Base-by-base conservation (phyloP, 2,888 invertebrate species). In the Omphaloscelis lunosa region DNA sequence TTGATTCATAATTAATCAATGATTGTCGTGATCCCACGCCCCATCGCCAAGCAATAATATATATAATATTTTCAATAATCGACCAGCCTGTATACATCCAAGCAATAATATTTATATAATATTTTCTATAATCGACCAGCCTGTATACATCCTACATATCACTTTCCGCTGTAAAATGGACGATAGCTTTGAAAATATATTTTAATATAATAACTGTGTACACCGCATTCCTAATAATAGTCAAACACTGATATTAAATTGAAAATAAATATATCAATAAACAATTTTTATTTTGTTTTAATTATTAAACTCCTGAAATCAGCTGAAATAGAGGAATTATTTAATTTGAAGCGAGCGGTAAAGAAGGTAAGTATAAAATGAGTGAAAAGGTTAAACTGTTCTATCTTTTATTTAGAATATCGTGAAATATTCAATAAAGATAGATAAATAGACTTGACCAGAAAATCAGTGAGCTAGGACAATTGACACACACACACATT, bases 141-240 rank as follows among this genome's bases (percentile, higher is more conserved):
- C 88, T 86, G 83, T 85, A 85, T 73, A 68, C 59, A 62, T 12
- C 23, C 79, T 78, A 90, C 91, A 90, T 92, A 92, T 92, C 90
- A 90, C 84, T 89, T 86, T 56, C 79, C 82, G 90, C 91, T 91
- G 90, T 90, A 89, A 80, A 85, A 89, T 86, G 82, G 79, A 86
- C 77, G 83, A 89, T 88, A 78, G 91, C 92, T 91, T 92, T 73
- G 81, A 79, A 89, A 88, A 89, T 90, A 90, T 92, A 91, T 92
- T 93, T 91, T 90, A 90, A 86, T 88, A 89, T 87, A 86, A 89
- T 85, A 80, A 84, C 86, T 88, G 85, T 90, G 84, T 89, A 89
- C 90, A 86, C 87, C 90, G 89, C 89, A 92, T 92, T 93, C 92
- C 88, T 92, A 90, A 90, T 92, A 90, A 92, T 91, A 92, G 91